phyloP scores from a whole-genome alignment of 2,888 invertebrate species.

The Andrena marginata region DNA sequence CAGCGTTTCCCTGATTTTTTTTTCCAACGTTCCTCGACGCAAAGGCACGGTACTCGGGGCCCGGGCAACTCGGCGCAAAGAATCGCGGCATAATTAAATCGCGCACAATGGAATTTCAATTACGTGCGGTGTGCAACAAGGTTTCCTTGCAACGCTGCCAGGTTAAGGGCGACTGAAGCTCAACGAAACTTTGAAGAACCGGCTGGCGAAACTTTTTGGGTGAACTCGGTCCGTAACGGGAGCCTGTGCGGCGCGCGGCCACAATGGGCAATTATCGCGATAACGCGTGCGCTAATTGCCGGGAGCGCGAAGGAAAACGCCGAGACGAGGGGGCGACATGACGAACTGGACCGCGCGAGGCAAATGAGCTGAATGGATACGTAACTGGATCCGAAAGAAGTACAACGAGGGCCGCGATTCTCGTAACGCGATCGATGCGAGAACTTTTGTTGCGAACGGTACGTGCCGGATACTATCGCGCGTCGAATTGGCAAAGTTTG shows the following conservation, averaged over 20 bases:
- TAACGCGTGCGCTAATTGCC: slow-evolving; percentile 20
- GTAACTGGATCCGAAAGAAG: slow-evolving; percentile 48
- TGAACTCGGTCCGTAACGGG: slow-evolving; percentile 12
- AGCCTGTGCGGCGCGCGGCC: background rate
- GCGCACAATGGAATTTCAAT: slow-evolving; percentile 51
- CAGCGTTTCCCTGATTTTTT: slow-evolving; percentile 4
- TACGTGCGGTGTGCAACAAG: slow-evolving; percentile 48
- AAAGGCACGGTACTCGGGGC: background rate
- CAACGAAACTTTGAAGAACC: background rate
- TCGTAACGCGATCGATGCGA: slow-evolving; percentile 48
- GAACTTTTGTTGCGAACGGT: slow-evolving; percentile 57
- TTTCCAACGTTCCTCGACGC: background rate
- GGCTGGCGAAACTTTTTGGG: slow-evolving; percentile 4
- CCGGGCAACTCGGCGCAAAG: background rate
- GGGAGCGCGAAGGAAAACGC: background rate
- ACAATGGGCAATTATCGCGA: slow-evolving; percentile 26
- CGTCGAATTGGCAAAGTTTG: slow-evolving; percentile 52
- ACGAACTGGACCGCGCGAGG: background rate
- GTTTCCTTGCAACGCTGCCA: slow-evolving; percentile 36
- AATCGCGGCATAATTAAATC: slow-evolving; percentile 32
- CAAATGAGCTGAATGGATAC: slow-evolving; percentile 31
- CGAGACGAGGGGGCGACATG: background rate
- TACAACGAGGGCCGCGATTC: slow-evolving; percentile 29
- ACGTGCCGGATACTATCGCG: slow-evolving; percentile 38
- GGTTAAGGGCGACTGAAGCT: background rate